Evolutionary conservation across 1,140 invertebrate genomes (phyloP).

Genomic region (Pseudomyrmex concolor): DNA sequence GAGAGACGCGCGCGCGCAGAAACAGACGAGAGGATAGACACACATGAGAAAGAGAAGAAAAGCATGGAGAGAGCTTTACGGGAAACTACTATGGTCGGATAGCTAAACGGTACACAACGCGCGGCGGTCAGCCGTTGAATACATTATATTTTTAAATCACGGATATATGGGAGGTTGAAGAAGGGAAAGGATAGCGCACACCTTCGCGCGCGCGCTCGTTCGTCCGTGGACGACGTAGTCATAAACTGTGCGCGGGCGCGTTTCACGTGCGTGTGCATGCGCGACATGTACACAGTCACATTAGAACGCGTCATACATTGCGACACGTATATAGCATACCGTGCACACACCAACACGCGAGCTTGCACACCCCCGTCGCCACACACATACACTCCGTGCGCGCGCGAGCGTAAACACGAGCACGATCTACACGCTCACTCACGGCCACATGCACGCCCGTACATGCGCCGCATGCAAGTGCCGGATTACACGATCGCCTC

Average conservation of each 20-base stretch:
- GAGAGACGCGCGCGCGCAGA: neutral
- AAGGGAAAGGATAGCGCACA: constrained; percentile 11
- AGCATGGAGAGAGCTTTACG: constrained; percentile 48
- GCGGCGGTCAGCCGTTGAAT: constrained; percentile 72
- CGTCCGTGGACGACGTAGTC: neutral
- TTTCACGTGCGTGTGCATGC: neutral
- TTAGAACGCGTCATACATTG: constrained; percentile 60
- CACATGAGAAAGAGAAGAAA: neutral
- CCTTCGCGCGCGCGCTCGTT: neutral
- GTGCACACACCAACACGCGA: constrained; percentile 12
- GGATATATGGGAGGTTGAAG: constrained; percentile 19
- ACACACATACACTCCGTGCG: constrained; percentile 26
- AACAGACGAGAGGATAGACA: neutral
- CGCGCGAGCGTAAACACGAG: constrained; percentile 16
- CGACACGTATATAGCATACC: constrained; percentile 33
- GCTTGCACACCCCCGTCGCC: neutral
- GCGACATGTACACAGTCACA: constrained; percentile 42
- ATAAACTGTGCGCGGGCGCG: constrained; percentile 5
- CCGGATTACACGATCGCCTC: constrained; percentile 59
- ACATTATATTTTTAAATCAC: constrained; percentile 80
- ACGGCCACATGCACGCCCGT: constrained; percentile 12
- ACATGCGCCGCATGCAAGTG: constrained; percentile 39
- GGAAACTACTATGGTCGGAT: constrained; percentile 68
- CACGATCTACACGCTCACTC: constrained; percentile 20
- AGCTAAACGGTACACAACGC: constrained; percentile 70